Conservation (phyloP, 2,113 vertebrate genomes). For the Paradisaea rubra region DNA sequence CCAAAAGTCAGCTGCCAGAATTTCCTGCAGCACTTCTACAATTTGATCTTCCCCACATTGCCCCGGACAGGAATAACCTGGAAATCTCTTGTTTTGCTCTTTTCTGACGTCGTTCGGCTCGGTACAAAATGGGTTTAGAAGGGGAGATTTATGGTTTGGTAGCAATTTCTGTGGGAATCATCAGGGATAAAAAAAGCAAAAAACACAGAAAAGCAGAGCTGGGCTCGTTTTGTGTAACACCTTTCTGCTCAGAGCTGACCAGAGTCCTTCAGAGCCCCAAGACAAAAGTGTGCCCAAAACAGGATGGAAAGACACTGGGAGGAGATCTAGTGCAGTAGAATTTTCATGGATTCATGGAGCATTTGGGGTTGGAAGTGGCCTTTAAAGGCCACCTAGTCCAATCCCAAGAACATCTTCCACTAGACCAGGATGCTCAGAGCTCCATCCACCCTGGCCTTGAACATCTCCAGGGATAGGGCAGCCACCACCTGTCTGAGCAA, state of each 20-base stretch:
- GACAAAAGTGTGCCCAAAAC: not conserved
- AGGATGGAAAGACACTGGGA: rapidly evolving
- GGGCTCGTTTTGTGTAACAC: not conserved
- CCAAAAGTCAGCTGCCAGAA: not conserved
- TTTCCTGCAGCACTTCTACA: not conserved
- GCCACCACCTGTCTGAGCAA: not conserved
- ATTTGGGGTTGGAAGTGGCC: not conserved
- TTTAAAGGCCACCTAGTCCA: not conserved
- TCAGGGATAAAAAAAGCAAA: not conserved
- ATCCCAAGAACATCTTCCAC: not conserved
- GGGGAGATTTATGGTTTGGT: not conserved
- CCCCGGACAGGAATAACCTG: not conserved
- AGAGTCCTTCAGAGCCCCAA: not conserved
- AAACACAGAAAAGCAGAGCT: not conserved
- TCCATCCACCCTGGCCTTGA: not conserved
- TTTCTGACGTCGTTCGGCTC: not conserved
- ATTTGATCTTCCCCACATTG: not conserved
- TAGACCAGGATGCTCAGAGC: not conserved
- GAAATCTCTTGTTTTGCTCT: not conserved
- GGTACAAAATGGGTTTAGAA: not conserved
- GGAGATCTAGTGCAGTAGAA: not conserved
- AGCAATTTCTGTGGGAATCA: not conserved
- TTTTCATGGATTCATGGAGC: not conserved
- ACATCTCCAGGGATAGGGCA: not conserved
- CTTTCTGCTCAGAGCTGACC: not conserved